A percentile compares a stretch with the other conserved stretches of the same genome.
Conservation (phyloP, 2,113 vertebrate species). For the Paradisaea rubra region DNA sequence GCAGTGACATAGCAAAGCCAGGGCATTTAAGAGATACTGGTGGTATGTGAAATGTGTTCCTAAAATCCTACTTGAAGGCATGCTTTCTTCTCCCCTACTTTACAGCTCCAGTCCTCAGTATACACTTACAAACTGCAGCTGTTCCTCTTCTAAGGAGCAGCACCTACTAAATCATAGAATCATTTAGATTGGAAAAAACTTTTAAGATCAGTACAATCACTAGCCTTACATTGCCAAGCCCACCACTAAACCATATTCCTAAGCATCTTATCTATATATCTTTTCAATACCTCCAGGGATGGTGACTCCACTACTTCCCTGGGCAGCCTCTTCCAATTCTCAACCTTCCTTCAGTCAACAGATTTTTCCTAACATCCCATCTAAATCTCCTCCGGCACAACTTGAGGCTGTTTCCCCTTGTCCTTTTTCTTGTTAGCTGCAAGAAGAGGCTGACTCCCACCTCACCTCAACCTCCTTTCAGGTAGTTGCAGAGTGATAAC, state of each 20-base stretch:
- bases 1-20: neutral
- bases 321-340: neutral
- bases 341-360: neutral
- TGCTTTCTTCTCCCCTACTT: neutral
- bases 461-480: neutral
- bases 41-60: neutral
- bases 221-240: neutral
- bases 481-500: neutral
- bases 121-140: neutral
- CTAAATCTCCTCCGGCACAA: neutral
- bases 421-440: neutral
- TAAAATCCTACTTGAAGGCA: neutral
- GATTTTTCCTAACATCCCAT: neutral
- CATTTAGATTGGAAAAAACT: neutral
- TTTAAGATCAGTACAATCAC: neutral
- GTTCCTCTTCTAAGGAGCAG: neutral
- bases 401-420: neutral
- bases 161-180: neutral
- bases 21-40: neutral
- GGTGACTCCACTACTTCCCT: neutral
- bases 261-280: rapidly evolving
- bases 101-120: neutral
- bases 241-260: neutral
- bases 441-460: neutral
- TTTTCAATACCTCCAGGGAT: neutral